Base-by-base conservation (phyloP, 2,113 vertebrate genomes). In the Pogonocichla stellata region DNA sequence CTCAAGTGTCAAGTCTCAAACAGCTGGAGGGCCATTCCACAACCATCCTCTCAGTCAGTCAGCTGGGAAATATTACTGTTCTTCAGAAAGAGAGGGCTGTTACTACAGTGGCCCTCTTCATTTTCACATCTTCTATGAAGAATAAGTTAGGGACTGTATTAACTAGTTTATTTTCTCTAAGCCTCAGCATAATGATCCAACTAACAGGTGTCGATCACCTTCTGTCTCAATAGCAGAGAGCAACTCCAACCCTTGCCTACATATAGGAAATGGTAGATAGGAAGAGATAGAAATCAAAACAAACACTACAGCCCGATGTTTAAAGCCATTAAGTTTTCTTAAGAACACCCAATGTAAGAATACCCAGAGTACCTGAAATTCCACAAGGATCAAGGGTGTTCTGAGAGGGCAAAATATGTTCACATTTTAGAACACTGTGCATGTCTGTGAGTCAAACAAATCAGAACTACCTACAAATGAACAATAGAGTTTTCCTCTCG, bases 401-500 rank as follows among this genome's bases (percentile, higher is more conserved):
- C 78, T 28, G 36, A 64, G 24, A 79, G 50, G 56, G 58, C 58
- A 74, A 91, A 73, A 79, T 40, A 90, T 0, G 53, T 66, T 79
- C 87, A 86, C 50, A 61, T 71, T 96, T 91, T 83, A 79, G 70
- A 70, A 67, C 58, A 86, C 36, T 79, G 47, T 72, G 69, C 62
- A 48, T 40, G 67, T 64, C 54, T 80, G 78, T 86, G 48, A 86
- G 34, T 84, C 51, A 64, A 70, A 93, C 43, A 85, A 88, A 85
- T 65, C 86, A 74, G 60, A 86, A 80, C 92, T 82, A 86, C 90
- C 78, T 78, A 95, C 50, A 90, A 92, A 90, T 29, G 78, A 87
- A 90, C 69, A 83, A 56, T 2, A 92, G 11, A 3, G 25, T 77
- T 71, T 90, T 80, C 65, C 83, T 47, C 79, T 84, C 75, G 54